These are phyloP conservation scores for Sesia apiformis DNA, from an alignment of 2,888 invertebrate genomes.

Conservation along the genomic window DNA sequence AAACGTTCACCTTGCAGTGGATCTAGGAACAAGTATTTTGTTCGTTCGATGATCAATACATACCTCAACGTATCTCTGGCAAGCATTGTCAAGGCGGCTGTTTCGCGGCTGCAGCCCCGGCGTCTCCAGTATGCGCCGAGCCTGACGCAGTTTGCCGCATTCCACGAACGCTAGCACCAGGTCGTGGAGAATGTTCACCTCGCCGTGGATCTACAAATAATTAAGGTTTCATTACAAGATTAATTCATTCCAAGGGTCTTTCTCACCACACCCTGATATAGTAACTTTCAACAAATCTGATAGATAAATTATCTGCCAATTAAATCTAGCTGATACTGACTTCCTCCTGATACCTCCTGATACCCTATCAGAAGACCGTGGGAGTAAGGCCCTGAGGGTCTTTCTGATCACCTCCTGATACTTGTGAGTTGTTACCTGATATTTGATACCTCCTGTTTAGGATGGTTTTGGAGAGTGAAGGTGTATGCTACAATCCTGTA, in stretches of 20 bases:
- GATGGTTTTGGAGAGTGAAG: too few relatives aligned
- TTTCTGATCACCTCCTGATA: too few relatives aligned
- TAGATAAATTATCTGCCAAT: too few relatives aligned
- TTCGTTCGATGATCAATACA: background rate
- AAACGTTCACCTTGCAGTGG: too few relatives aligned
- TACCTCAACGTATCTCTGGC: constrained; percentile 75
- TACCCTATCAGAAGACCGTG: too few relatives aligned
- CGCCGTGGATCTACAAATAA: constrained; percentile 76
- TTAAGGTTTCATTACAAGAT: background rate
- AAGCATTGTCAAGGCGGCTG: constrained; percentile 78
- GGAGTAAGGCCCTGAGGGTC: too few relatives aligned
- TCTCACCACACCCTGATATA: background rate
- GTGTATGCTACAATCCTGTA: too few relatives aligned
- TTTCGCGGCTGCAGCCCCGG: constrained; percentile 83
- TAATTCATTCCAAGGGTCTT: background rate
- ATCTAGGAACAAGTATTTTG: too few relatives aligned
- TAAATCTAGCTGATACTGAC: too few relatives aligned
- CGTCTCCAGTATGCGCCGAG: constrained; percentile 88
- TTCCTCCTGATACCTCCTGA: too few relatives aligned
- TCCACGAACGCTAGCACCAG: constrained; percentile 89
- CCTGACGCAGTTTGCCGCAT: constrained; percentile 85
- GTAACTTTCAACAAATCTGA: background rate
- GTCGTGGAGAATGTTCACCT: constrained; percentile 88
- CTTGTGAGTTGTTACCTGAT: too few relatives aligned
- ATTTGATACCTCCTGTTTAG: too few relatives aligned